Percentiles rank a stretch among this genome's conserved stretches.
phyloP scores from a whole-genome alignment of 2,888 invertebrate genomes.

The Agonopterix arenella region DNA sequence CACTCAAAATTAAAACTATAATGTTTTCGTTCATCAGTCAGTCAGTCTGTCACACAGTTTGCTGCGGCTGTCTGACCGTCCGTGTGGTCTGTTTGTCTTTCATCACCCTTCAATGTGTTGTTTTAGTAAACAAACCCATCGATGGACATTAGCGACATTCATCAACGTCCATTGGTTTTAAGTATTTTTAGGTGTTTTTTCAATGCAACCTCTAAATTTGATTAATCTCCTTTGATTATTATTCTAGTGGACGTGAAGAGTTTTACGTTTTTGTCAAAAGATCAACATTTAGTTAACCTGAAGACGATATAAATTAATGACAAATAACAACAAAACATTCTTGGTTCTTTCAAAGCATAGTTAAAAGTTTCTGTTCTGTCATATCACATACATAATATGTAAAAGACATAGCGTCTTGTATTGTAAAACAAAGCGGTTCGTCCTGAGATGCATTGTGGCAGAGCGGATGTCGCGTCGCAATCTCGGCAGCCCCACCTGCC shows the following conservation, averaged over 20 bases:
- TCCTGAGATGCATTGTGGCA: constrained; percentile 69
- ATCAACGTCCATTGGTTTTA: background rate
- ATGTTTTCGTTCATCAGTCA: background rate
- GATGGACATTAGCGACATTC: constrained; percentile 6
- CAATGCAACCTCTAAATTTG: too few relatives aligned
- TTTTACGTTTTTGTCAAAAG: too few relatives aligned
- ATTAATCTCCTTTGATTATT: too few relatives aligned
- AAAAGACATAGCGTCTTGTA: constrained; percentile 54
- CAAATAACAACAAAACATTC: too few relatives aligned
- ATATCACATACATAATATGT: constrained; percentile 45
- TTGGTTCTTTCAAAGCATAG: too few relatives aligned
- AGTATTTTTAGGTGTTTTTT: background rate
- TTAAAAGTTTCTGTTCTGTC: too few relatives aligned
- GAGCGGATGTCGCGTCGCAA: constrained; percentile 76
- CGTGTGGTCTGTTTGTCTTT: constrained; percentile 26
- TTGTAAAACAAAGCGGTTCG: constrained; percentile 60
- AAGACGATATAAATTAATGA: too few relatives aligned
- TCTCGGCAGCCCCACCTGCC: constrained; percentile 76
- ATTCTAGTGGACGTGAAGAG: too few relatives aligned
- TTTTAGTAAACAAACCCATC: constrained; percentile 52
- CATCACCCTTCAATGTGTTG: constrained; percentile 21
- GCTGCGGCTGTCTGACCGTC: constrained; percentile 24
- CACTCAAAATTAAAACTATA: background rate
- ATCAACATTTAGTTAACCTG: too few relatives aligned
- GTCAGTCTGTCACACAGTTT: constrained; percentile 15